Percentiles rank a stretch among this genome's conserved stretches.
These are phyloP conservation scores for Peromyscus attwateri DNA, from an alignment of 2,797 vertebrate species.

Conservation along the genomic window DNA sequence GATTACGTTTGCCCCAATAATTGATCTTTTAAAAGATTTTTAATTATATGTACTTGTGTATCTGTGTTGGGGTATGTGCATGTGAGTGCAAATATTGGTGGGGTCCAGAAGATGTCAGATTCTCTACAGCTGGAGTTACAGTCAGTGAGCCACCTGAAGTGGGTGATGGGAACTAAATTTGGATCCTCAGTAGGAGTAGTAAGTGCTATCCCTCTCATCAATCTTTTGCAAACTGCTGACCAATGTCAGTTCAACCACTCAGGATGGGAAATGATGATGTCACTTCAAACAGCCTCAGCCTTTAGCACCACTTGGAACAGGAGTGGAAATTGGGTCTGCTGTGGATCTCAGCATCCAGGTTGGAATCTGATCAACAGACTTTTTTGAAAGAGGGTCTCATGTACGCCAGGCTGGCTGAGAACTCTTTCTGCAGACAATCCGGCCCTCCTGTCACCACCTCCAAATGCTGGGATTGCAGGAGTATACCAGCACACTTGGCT, in stretches of 20 bases:
- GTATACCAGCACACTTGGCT: neutral
- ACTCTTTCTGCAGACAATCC: neutral
- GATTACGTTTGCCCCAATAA: neutral
- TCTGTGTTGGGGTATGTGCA: neutral
- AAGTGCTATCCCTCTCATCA: neutral
- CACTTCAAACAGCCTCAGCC: neutral
- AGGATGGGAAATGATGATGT: neutral
- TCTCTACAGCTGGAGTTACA: neutral
- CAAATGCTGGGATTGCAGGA: neutral
- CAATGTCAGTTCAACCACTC: neutral
- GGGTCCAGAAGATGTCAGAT: neutral
- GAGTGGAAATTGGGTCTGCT: neutral
- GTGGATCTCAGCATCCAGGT: neutral
- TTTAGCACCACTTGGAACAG: neutral
- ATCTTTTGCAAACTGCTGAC: neutral
- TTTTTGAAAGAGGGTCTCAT: neutral
- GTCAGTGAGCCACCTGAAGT: neutral
- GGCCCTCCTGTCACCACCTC: neutral
- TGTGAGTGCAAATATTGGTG: neutral
- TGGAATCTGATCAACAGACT: too few species aligned
- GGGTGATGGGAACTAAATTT: neutral
- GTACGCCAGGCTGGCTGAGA: neutral
- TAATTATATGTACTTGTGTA: neutral
- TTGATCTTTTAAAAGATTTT: neutral
- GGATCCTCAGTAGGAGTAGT: neutral